Base-by-base conservation (phyloP, 2,113 vertebrate species). In the Tympanuchus pallidicinctus region DNA sequence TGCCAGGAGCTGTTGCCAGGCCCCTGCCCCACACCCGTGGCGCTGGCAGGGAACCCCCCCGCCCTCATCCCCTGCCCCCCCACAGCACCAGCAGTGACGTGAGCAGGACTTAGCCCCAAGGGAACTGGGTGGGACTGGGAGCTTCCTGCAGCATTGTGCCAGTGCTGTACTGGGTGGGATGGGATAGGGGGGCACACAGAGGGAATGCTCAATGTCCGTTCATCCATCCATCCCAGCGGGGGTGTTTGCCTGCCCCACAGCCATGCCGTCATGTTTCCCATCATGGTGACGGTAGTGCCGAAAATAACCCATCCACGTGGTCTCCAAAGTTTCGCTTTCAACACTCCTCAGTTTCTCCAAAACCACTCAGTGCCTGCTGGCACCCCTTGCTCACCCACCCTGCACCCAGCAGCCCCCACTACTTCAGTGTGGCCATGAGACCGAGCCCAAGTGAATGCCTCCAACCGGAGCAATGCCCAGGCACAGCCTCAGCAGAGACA, bases 211-310 rank as follows among this genome's bases (percentile, higher is more conserved):
- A 5, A 6, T 8, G 6, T 38, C 71, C 1, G 2, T 61, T 43
- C 27, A 2, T 17, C 15, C 1, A 1, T 43, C 86, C 5, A 19
- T 21, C 72, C 54, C 40, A 8, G 48, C 36, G 10, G 6, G 0
- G 1, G 47, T 4, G 17, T 28, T 11, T 27, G 25, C 34, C 70
- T 19, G 6, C 25, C 45, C 48, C 45, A 12, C 4, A 2, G 61
- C 43, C 1, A 0, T 1, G 0, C 57, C 8, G 4, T 38, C 56
- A n/a, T 6, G 6, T 69, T 82, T 2, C 0, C 56, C 38, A 30
- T 16, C 0, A 0, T 0, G 0, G 50, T 78, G 84, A 95, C 5
- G 1, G 50, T 2, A 1, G 30, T 21, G 1, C 40, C 36, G 1
- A 85, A 92, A 94, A 70, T 36, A 94, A 87, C 25, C 4, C 0